These are phyloP conservation scores for Panthera uncia DNA, from an alignment of 2,113 vertebrate species.

Conservation along the genomic window DNA sequence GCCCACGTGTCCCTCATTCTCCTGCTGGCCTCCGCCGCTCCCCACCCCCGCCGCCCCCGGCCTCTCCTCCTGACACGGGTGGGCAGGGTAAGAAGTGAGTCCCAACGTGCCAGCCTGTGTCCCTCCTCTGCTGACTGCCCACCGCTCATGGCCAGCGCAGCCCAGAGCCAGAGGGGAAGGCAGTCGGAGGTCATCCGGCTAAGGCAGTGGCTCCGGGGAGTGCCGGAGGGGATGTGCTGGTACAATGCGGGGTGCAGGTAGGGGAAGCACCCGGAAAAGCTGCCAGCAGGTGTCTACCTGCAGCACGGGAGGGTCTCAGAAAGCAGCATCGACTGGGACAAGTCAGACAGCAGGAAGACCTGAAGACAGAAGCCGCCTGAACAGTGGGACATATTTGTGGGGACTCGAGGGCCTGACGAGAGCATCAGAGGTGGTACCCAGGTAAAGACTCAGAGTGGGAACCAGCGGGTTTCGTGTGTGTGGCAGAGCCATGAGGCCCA, in stretches of 20 bases:
- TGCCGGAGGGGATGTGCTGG: neutral
- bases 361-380: neutral
- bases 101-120: neutral
- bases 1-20: neutral
- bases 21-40: fast-evolving
- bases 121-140: neutral
- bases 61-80: neutral
- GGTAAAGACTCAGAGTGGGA: too few species aligned
- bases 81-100: neutral
- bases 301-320: neutral
- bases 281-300: fast-evolving
- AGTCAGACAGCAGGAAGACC: too few species aligned
- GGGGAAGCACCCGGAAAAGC: neutral
- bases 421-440: neutral
- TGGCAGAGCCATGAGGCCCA: fast-evolving
- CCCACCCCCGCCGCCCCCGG: neutral
- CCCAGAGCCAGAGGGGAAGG: neutral
- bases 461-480: fast-evolving
- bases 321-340: neutral
- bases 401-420: fast-evolving
- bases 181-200: fast-evolving
- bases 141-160: neutral
- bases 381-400: neutral
- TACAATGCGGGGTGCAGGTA: neutral
- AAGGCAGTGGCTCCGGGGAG: neutral